These are phyloP conservation scores for Myotis yumanensis DNA, from an alignment of 2,113 vertebrate species.

Conservation along the genomic window DNA sequence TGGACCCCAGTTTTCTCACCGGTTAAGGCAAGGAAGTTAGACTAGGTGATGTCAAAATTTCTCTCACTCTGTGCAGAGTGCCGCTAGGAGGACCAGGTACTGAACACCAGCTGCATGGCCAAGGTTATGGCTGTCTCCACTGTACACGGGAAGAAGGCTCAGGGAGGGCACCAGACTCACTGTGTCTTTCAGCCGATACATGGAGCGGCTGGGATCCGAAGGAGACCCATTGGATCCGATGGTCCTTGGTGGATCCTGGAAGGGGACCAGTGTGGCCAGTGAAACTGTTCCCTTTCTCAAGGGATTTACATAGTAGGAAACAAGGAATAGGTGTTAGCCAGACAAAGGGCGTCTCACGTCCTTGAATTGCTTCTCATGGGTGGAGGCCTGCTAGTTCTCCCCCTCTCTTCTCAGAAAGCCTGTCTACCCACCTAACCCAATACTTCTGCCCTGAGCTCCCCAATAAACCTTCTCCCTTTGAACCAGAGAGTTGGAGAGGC, in stretches of 20 bases:
- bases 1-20: not conserved
- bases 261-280: not conserved
- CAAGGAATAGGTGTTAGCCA: not conserved
- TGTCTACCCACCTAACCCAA: too few relatives aligned
- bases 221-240: not conserved
- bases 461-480: not conserved
- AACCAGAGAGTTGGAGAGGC: not conserved
- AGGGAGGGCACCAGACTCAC: not conserved
- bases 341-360: not conserved
- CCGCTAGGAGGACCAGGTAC: not conserved
- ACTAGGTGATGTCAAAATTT: not conserved
- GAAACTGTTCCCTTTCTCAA: not conserved
- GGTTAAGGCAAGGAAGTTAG: not conserved
- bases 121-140: not conserved
- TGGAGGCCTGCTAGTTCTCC: not conserved
- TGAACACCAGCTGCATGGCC: not conserved
- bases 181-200: not conserved
- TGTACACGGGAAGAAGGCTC: not conserved
- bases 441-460: not conserved
- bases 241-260: not conserved
- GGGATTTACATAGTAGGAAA: not conserved
- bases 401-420: not conserved
- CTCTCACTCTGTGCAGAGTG: not conserved
- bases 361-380: not conserved
- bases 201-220: not conserved